Conservation (phyloP, 2,113 vertebrate genomes). For the Dipodomys merriami region DNA sequence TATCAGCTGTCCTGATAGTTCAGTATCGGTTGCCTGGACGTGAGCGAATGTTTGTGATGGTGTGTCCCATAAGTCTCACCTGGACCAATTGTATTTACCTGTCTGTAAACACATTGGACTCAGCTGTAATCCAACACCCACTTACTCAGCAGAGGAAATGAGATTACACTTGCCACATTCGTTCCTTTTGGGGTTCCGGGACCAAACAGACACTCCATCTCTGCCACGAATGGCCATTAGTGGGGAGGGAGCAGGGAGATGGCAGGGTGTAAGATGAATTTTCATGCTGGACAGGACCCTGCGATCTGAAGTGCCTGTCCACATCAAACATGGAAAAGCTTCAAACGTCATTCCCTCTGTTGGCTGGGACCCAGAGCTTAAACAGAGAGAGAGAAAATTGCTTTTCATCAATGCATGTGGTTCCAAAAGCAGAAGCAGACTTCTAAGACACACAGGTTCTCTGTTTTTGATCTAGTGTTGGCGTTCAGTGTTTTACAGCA, state of each 20-base stretch:
- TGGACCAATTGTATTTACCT: constrained; percentile 30
- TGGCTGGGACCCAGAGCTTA: constrained; percentile 50
- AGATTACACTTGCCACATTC: constrained; percentile 25
- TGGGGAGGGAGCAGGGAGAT: not conserved
- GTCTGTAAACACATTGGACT: constrained; percentile 40
- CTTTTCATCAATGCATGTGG: constrained; percentile 16
- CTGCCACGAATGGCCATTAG: not conserved
- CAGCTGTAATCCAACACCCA: constrained; percentile 38
- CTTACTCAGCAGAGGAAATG: constrained; percentile 44
- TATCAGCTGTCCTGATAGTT: not conserved
- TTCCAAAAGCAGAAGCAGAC: not conserved
- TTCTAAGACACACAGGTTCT: not conserved
- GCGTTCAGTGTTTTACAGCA: constrained; percentile 9
- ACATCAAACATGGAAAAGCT: constrained; percentile 62
- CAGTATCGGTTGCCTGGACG: not conserved
- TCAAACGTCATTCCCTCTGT: constrained; percentile 58
- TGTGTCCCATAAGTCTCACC: not conserved
- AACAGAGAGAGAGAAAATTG: constrained; percentile 59
- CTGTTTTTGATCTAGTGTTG: not conserved
- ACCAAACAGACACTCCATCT: constrained; percentile 1
- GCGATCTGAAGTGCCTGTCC: constrained; percentile 62
- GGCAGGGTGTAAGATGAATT: constrained; percentile 26
- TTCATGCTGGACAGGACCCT: constrained; percentile 51
- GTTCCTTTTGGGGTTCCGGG: constrained; percentile 33
- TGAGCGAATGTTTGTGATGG: not conserved